Conservation (phyloP, 2,113 vertebrate species). For the Orientallactaga bullata region DNA sequence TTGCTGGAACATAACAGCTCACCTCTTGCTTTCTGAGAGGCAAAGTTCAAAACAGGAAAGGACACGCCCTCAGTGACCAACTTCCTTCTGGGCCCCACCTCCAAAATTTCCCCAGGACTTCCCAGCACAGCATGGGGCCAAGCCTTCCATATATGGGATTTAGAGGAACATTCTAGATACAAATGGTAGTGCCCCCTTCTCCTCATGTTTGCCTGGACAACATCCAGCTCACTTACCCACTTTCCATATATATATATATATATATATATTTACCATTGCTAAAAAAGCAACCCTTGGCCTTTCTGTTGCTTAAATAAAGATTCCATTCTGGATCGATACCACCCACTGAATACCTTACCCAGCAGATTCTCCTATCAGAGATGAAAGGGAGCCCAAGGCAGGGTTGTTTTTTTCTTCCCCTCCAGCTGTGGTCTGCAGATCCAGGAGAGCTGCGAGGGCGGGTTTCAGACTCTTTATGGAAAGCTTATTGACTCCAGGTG, state of each 20-base stretch:
- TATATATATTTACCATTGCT: neutral
- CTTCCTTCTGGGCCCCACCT: neutral
- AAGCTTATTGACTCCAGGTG: neutral
- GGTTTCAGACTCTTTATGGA: neutral
- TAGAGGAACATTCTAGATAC: neutral
- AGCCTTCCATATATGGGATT: neutral
- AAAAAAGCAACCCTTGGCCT: neutral
- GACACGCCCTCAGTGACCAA: neutral
- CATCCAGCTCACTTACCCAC: neutral
- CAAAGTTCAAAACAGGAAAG: neutral
- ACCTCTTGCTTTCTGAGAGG: no score
- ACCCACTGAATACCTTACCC: neutral
- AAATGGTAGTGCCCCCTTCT: neutral
- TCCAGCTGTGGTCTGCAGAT: neutral
- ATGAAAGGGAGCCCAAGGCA: neutral
- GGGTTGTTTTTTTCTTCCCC: no score
- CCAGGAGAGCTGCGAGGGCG: neutral
- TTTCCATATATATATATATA: no score
- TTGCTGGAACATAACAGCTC: neutral
- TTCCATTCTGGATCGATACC: constrained; percentile 34
- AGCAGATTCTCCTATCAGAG: constrained; percentile 29
- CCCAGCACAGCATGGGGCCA: no score
- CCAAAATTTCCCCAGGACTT: neutral
- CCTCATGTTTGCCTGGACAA: neutral
- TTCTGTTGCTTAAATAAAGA: neutral